Evolutionary conservation across 2,888 invertebrate species (phyloP).

Genomic region (Lycophotia porphyrea): DNA sequence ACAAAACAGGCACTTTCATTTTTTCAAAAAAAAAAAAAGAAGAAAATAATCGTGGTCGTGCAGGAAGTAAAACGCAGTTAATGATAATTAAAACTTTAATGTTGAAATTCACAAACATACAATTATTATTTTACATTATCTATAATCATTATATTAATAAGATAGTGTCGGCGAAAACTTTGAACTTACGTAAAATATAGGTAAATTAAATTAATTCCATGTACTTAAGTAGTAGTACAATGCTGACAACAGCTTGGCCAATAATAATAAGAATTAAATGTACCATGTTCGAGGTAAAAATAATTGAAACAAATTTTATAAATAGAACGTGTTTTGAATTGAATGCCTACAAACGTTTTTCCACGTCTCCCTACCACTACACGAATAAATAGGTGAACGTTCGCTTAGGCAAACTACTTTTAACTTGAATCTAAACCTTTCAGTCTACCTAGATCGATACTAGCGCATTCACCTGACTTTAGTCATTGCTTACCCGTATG

Average conservation of each 20-base stretch:
- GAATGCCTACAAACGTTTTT: neutral
- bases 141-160: conserved; percentile 16
- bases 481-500: conserved; percentile 44
- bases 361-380: conserved; percentile 3
- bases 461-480: conserved; percentile 28
- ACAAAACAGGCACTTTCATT: neutral
- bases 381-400: conserved; percentile 17
- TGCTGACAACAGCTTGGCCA: neutral
- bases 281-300: neutral
- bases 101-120: conserved; percentile 46
- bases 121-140: conserved; percentile 35
- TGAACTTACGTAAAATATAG: conserved; percentile 30
- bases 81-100: conserved; percentile 46
- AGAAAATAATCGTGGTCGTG: conserved; percentile 28
- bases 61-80: conserved; percentile 43
- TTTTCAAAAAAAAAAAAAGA: conserved; percentile 16
- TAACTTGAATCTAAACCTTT: conserved; percentile 28
- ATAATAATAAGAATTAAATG: conserved; percentile 3
- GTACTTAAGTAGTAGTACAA: neutral
- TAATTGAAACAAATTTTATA: neutral
- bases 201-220: conserved; percentile 14
- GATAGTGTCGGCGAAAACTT: conserved; percentile 35
- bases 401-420: conserved; percentile 31
- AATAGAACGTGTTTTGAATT: neutral
- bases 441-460: neutral